Conservation (phyloP, 2,888 invertebrate genomes). For the Amphipyra tragopoginis region DNA sequence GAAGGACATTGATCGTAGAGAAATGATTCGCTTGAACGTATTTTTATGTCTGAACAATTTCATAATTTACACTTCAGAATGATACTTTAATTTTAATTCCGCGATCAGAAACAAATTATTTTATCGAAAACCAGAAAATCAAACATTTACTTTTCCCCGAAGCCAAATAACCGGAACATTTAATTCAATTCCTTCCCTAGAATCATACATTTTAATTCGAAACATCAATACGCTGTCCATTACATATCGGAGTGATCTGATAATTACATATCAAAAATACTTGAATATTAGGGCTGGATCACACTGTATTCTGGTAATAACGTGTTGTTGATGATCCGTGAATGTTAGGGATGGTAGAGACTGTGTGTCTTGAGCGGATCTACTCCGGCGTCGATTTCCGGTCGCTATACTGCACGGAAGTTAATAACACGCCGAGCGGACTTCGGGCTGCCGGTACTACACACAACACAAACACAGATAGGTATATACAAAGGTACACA, state of each 20-base stretch:
- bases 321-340: constrained; percentile 8
- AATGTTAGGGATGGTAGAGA: constrained; percentile 30
- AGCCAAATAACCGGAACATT: constrained; percentile 40
- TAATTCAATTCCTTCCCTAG: constrained; percentile 29
- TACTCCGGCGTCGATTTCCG: constrained; percentile 79
- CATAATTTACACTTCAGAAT: too few species aligned
- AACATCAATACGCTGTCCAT: constrained; percentile 18
- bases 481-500: constrained; percentile 5
- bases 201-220: constrained; percentile 41
- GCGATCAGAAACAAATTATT: constrained; percentile 15
- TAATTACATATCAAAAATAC: constrained; percentile 7
- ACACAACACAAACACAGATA: constrained; percentile 1
- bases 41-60: too few species aligned
- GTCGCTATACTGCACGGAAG: constrained; percentile 72
- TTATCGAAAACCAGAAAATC: constrained; percentile 39
- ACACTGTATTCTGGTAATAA: constrained; percentile 18
- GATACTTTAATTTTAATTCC: constrained; percentile 16
- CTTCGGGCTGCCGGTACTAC: constrained; percentile 37
- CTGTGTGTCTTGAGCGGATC: constrained; percentile 62
- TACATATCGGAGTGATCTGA: constrained; percentile 18
- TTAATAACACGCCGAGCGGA: constrained; percentile 77
- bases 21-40: too few species aligned
- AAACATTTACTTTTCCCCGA: constrained; percentile 35
- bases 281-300: constrained; percentile 3
- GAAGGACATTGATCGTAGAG: too few species aligned